These are phyloP conservation scores for Drosophila tropicalis DNA, from an alignment of 1,140 invertebrate species.

Conservation along the genomic window DNA sequence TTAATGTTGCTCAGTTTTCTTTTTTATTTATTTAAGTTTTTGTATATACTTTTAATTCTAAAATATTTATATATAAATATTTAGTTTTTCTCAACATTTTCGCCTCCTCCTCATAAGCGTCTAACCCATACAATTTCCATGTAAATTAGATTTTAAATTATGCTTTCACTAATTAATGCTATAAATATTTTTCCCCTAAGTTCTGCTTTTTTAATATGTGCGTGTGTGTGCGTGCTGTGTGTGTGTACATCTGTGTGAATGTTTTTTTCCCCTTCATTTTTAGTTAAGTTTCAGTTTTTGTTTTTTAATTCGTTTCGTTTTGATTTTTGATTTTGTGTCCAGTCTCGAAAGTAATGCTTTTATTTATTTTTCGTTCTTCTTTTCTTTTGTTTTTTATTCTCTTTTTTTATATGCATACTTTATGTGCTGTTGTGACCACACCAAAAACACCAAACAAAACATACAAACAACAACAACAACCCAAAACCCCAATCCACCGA, in stretches of 20 bases:
- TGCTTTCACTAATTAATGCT: conserved; percentile 9
- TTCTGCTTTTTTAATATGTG: conserved; percentile 26
- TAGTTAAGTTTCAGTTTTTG: conserved; percentile 34
- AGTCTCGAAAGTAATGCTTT: conserved; percentile 71
- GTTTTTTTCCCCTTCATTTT: conserved; percentile 30
- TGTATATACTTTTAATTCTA: conserved; percentile 58
- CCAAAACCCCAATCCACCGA: neutral
- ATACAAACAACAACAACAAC: conserved; percentile 29
- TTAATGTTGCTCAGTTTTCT: conserved; percentile 57
- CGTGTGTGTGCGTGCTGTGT: conserved; percentile 41
- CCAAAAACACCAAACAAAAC: conserved; percentile 35
- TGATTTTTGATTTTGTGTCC: conserved; percentile 40
- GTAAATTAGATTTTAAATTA: conserved; percentile 1
- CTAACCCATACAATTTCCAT: neutral
- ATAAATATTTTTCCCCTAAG: neutral
- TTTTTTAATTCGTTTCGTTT: conserved; percentile 38
- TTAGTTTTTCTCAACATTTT: conserved; percentile 25
- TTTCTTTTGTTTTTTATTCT: conserved; percentile 79
- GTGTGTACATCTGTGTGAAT: conserved; percentile 28
- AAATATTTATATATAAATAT: conserved; percentile 2
- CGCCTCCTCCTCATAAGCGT: neutral
- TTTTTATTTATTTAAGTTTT: conserved; percentile 44
- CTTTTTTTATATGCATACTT: conserved; percentile 59
- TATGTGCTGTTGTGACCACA: conserved; percentile 67
- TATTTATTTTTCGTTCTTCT: conserved; percentile 78